phyloP scores from a whole-genome alignment of 2,113 vertebrate species.

The Lepisosteus oculatus region DNA sequence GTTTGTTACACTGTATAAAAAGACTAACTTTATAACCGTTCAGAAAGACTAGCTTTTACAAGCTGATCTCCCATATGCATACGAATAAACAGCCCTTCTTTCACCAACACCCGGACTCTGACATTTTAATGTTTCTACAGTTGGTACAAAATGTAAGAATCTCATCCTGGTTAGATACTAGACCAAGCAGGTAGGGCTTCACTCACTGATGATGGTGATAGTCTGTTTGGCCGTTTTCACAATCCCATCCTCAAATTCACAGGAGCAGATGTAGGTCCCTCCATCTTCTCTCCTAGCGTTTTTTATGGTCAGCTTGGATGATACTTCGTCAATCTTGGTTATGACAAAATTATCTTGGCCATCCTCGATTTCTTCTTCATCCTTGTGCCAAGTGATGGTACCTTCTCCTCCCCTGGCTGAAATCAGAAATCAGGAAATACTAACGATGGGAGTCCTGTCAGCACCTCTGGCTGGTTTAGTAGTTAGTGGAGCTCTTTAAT shows the following conservation, averaged over 20 bases:
- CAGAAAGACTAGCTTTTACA: too few relatives aligned
- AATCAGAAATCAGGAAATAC: not conserved
- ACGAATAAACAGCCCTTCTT: too few relatives aligned
- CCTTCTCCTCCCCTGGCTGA: conserved; percentile 45
- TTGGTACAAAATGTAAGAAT: too few relatives aligned
- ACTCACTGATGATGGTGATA: not conserved
- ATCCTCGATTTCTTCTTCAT: conserved; percentile 37
- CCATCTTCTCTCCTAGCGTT: conserved; percentile 32
- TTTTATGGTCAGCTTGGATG: conserved; percentile 42
- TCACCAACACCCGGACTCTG: too few relatives aligned
- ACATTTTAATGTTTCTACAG: too few relatives aligned
- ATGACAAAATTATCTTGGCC: conserved; percentile 14
- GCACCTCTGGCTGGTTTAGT: too few relatives aligned
- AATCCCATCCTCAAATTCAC: conserved; percentile 28
- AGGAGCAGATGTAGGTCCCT: conserved; percentile 50
- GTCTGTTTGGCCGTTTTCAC: not conserved
- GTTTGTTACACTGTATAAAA: too few relatives aligned
- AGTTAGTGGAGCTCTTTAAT: too few relatives aligned
- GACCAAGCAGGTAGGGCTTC: not conserved
- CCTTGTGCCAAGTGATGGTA: conserved; percentile 47
- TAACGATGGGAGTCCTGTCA: too few relatives aligned
- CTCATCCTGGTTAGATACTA: too few relatives aligned
- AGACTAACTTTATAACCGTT: too few relatives aligned
- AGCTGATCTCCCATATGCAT: too few relatives aligned
- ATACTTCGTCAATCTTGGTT: conserved; percentile 38